Conservation (phyloP, 2,113 vertebrate genomes). For the Alethe diademata region DNA sequence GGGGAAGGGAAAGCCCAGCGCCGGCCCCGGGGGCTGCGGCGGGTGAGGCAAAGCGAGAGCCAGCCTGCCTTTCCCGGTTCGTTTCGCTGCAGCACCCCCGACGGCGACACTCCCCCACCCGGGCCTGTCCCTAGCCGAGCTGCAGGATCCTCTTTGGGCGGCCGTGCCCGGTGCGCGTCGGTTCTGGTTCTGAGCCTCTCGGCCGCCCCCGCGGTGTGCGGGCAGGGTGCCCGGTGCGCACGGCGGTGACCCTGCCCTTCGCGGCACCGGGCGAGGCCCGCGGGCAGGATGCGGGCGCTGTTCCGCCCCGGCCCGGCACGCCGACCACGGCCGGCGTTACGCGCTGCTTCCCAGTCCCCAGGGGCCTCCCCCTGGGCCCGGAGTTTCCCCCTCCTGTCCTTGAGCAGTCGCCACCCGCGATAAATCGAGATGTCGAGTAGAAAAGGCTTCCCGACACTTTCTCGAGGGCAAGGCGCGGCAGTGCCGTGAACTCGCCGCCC, state of each 20-base stretch:
- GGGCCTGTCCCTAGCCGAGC: background rate
- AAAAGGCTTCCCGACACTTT: background rate
- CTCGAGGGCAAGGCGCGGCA: background rate
- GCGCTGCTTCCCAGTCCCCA: background rate
- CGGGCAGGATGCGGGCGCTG: background rate
- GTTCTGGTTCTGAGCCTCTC: background rate
- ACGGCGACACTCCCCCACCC: background rate
- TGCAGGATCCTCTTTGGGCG: background rate
- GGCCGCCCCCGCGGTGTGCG: background rate
- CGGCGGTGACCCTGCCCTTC: background rate
- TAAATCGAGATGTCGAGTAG: background rate
- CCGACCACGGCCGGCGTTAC: background rate
- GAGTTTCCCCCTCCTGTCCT: background rate
- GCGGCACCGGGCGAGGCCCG: background rate
- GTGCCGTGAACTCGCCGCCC: background rate
- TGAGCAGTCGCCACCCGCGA: background rate
- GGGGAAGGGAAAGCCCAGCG: slow-evolving; percentile 12
- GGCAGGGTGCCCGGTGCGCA: background rate
- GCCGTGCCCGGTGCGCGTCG: background rate
- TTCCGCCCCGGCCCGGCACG: background rate
- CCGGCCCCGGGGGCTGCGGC: background rate
- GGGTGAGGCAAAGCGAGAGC: background rate
- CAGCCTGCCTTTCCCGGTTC: background rate
- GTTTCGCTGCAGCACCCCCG: background rate
- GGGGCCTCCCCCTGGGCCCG: background rate